Evolutionary conservation across 2,113 vertebrate species (phyloP), one percentile per base, ranked within the genome.

Genomic region (Ptilorrhoa leucosticta): DNA sequence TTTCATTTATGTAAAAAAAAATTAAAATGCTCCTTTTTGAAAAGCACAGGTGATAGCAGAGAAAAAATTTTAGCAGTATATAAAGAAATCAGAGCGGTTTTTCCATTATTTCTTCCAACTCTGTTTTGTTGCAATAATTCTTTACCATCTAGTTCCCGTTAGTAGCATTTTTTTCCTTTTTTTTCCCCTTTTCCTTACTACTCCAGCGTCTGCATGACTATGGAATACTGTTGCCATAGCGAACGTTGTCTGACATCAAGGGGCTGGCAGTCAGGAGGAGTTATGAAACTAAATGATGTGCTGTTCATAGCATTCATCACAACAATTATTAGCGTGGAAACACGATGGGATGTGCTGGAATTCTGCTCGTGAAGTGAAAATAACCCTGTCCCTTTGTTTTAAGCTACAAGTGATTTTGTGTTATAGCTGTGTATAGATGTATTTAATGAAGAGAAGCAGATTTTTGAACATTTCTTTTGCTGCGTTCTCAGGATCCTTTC

Each of bases 211-310:
- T 90, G 30, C 39, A 63, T 73, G 76, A 28, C 57, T 61, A 4
- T 79, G n/a, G 85, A 79, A 47, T 71, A 20, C 42, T 82, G 79
- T 79, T 94, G 26, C 81, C 83, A 89, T 79, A 94, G 73, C 45
- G 65, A 94, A 68, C 1, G 1, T 35, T 70, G 47, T 60, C 60
- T 73, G 68, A 63, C 87, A 81, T 51, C 60, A 31, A 78, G 60
- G 47, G 60, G 35, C 51, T 87, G 81, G 26, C 33, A 75, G 21
- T n/a, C 56, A 89, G 56, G 42, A 79, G 48, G 66, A 91, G 44
- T 68, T 94, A 89, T 53, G 81, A 39, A 60, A 79, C 65, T 68
- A 39, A 77, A 44, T 17, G 35, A 47, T 82, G 31, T 81, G 22
- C 60, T 70, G 12, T 15, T 84, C 47, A 5, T n/a, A 40, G 13